Conservation (phyloP, 2,888 invertebrate species). For the Tetranychus piercei region DNA sequence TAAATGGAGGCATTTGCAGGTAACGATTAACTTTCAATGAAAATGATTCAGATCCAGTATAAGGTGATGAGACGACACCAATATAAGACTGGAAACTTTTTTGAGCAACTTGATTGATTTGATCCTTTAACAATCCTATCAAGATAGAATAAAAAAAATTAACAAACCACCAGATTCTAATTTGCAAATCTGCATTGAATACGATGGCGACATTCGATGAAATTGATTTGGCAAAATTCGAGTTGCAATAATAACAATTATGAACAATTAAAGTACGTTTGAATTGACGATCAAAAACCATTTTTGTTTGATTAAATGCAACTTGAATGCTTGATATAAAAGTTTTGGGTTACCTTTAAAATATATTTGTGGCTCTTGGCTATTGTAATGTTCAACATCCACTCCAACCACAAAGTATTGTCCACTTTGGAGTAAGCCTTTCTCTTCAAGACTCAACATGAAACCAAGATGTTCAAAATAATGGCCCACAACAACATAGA, state of each 20-base stretch:
- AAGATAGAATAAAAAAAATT: background rate
- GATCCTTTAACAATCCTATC: slow-evolving; percentile 45
- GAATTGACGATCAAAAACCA: no score
- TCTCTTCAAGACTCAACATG: slow-evolving; percentile 64
- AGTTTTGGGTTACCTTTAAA: slow-evolving; percentile 40
- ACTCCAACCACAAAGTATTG: slow-evolving; percentile 85
- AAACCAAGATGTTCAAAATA: slow-evolving; percentile 76
- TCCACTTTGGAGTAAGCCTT: slow-evolving; percentile 61
- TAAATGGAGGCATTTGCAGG: slow-evolving; percentile 67
- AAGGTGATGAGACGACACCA: slow-evolving; percentile 62
- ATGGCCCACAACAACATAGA: slow-evolving; percentile 73
- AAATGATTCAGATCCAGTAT: slow-evolving; percentile 48
- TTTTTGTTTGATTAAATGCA: no score
- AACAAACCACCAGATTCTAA: background rate
- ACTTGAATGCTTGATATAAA: background rate
- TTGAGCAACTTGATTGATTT: slow-evolving; percentile 35
- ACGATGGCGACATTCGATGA: no score
- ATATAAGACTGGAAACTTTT: slow-evolving; percentile 57
- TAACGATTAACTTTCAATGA: slow-evolving; percentile 57
- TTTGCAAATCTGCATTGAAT: no score
- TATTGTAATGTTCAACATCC: slow-evolving; percentile 67
- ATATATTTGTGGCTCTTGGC: slow-evolving; percentile 54
- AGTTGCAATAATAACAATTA: no score
- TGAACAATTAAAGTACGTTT: no score
- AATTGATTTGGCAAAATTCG: no score